Evolutionary conservation across 2,113 vertebrate species (phyloP).

Genomic region (Numenius arquata): DNA sequence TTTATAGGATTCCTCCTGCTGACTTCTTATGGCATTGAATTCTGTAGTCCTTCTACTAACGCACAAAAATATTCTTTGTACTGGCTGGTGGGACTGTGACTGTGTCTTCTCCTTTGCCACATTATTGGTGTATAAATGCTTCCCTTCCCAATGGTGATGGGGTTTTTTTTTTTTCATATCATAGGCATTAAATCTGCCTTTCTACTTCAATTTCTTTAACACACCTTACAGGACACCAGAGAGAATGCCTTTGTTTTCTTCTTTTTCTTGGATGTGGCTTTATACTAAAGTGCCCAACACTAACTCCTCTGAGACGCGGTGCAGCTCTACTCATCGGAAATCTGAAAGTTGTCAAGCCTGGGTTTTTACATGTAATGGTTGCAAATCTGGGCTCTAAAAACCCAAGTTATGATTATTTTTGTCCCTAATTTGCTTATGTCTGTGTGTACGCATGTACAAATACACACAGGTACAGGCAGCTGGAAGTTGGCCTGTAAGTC

Average conservation of each 20-base stretch:
- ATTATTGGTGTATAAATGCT: background rate
- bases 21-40: background rate
- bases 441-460: accelerated
- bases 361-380: background rate
- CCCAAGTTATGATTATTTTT: background rate
- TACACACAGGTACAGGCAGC: background rate
- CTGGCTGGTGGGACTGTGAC: background rate
- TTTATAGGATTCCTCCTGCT: background rate
- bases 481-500: background rate
- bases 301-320: background rate
- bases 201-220: background rate
- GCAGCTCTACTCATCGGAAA: background rate
- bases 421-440: background rate
- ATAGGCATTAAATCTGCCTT: background rate
- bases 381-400: background rate
- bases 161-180: background rate
- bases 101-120: background rate
- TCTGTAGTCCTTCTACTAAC: background rate
- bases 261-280: background rate
- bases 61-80: background rate
- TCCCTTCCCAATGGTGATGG: background rate
- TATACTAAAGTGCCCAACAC: background rate
- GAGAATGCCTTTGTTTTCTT: background rate
- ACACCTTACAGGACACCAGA: background rate
- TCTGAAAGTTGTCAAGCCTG: background rate